Conservation (phyloP, 2,797 vertebrate species). For the Taenioides sp. region DNA sequence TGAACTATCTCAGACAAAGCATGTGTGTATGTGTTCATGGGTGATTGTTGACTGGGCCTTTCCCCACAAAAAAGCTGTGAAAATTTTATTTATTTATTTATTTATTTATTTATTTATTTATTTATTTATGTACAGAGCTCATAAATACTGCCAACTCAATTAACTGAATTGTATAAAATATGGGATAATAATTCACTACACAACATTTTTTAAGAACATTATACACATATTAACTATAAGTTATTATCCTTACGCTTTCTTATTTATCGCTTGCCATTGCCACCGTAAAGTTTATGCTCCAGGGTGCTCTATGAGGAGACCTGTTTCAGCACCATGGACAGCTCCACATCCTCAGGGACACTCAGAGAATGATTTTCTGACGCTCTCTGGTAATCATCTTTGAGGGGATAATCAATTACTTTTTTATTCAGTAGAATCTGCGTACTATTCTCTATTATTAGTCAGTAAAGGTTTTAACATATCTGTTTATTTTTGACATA, state of each 20-base stretch:
- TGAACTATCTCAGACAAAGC: conserved; percentile 3
- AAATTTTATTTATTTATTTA: background rate
- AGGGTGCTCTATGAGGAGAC: background rate
- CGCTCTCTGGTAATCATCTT: background rate
- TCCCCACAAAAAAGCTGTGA: background rate
- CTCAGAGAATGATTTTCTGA: background rate
- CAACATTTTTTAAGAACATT: background rate
- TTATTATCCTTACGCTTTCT: background rate
- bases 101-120: background rate
- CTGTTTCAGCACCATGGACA: conserved; percentile 19
- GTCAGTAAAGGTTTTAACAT: no score
- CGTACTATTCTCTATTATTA: no score
- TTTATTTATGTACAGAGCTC: no score
- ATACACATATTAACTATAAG: background rate
- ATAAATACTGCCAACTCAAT: no score
- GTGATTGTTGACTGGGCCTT: background rate
- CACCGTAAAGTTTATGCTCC: no score
- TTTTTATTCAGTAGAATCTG: background rate
- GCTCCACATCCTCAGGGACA: background rate
- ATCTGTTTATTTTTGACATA: background rate
- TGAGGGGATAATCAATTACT: background rate
- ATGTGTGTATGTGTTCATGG: background rate
- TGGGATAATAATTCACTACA: background rate
- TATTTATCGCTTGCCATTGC: no score
- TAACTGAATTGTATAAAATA: no score